A percentile compares a stretch with the other conserved stretches of the same genome.
phyloP scores from a whole-genome alignment of 2,113 vertebrate genomes.

The Tyto alba region DNA sequence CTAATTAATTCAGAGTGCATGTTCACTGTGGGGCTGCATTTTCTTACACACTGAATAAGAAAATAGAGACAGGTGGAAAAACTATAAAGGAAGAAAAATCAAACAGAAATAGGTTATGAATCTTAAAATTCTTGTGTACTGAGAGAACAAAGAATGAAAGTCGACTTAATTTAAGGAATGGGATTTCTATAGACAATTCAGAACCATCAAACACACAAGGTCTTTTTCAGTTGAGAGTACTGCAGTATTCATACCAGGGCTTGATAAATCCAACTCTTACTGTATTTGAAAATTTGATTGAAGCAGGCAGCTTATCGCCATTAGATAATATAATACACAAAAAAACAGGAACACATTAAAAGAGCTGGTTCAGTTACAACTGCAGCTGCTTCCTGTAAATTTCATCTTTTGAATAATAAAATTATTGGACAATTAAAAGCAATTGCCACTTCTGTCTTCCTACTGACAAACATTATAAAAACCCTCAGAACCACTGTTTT shows the following conservation, averaged over 20 bases:
- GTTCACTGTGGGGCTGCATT: not conserved
- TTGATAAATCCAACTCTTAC: slow-evolving; percentile 26
- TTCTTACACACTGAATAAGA: not conserved
- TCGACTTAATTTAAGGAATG: slow-evolving; percentile 29
- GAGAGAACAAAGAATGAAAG: slow-evolving; percentile 40
- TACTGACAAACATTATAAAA: slow-evolving; percentile 47
- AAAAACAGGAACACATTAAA: slow-evolving; percentile 43
- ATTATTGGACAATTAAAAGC: slow-evolving; percentile 57
- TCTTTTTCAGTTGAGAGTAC: not conserved
- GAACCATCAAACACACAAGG: not conserved
- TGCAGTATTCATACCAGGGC: not conserved
- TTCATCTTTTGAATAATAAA: slow-evolving; percentile 57
- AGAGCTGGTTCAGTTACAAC: slow-evolving; percentile 39
- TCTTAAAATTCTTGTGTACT: not conserved
- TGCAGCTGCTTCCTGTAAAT: slow-evolving; percentile 58
- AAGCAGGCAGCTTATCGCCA: not conserved
- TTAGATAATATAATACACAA: slow-evolving; percentile 21
- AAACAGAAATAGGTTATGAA: slow-evolving; percentile 42
- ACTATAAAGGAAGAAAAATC: slow-evolving; percentile 23
- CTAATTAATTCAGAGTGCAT: slow-evolving; percentile 5
- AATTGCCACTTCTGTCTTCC: slow-evolving; percentile 55
- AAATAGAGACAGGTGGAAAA: not conserved
- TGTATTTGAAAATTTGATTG: slow-evolving; percentile 17
- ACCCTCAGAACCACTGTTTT: slow-evolving; percentile 23
- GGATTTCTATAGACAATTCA: slow-evolving; percentile 32